A percentile compares a stretch with the other conserved stretches of the same genome.
Evolutionary conservation across 2,797 vertebrate species (phyloP).

Genomic region (Acanthis flammea): DNA sequence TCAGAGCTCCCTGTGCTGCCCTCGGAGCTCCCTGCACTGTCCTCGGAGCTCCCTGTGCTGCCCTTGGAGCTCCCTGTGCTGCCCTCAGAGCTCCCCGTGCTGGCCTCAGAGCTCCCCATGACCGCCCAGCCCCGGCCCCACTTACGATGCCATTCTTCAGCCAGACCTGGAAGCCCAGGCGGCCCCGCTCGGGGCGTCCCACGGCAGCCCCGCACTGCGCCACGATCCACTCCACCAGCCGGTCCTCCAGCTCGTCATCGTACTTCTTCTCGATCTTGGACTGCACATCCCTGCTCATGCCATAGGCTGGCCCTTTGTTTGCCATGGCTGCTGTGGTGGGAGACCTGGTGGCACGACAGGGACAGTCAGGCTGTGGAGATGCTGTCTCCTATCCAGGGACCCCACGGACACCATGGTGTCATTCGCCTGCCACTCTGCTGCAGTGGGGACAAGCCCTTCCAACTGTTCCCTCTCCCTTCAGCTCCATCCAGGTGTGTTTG

Average conservation of each 20-base stretch:
- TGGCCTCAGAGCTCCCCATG: rapidly evolving
- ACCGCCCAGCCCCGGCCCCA: background rate
- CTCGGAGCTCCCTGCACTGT: too few relatives aligned
- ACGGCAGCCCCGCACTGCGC: conserved; percentile 85
- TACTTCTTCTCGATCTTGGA: conserved; percentile 98
- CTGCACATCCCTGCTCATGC: conserved; percentile 93
- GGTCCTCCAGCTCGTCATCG: conserved; percentile 88
- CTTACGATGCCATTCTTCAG: conserved; percentile 89
- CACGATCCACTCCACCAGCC: conserved; percentile 92
- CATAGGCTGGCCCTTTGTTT: conserved; percentile 93
- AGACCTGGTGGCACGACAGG: background rate
- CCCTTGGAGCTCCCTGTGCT: too few relatives aligned
- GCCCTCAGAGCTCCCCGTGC: too few relatives aligned
- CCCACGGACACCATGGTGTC: rapidly evolving
- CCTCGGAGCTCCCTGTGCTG: too few relatives aligned
- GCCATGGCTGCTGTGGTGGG: conserved; percentile 81
- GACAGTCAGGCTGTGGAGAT: background rate
- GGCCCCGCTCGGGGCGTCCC: conserved; percentile 85
- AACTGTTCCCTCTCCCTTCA: background rate
- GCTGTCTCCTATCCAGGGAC: background rate
- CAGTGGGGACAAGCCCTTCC: rapidly evolving
- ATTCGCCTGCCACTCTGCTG: background rate
- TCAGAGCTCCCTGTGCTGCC: too few relatives aligned
- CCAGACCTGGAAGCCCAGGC: conserved; percentile 94
- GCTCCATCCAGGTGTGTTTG: rapidly evolving